Evolutionary conservation across 1,140 invertebrate genomes (phyloP).

Genomic region (Ips typographus): DNA sequence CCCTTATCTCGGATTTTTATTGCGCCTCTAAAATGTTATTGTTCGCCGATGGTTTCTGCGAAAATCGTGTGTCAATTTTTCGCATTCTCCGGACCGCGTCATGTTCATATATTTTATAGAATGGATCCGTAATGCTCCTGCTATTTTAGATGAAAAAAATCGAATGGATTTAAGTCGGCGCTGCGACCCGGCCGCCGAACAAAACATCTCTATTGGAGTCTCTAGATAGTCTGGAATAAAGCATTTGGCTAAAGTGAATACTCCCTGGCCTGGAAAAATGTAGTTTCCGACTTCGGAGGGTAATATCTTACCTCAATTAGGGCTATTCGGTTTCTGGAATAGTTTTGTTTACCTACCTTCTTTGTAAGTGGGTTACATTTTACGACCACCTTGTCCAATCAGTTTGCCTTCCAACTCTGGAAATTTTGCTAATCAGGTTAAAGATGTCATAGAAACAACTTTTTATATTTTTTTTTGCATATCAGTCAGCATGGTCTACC

Average conservation of each 20-base stretch:
- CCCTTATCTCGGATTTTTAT: slow-evolving; percentile 30
- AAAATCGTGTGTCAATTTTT: slow-evolving; percentile 29
- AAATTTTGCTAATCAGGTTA: too few species aligned
- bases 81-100: slow-evolving; percentile 1
- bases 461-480: too few species aligned
- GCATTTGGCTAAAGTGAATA: slow-evolving; percentile 1
- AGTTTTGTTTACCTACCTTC: slow-evolving; percentile 20
- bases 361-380: slow-evolving; percentile 14
- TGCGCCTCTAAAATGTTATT: slow-evolving; percentile 29
- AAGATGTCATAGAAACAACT: too few species aligned
- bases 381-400: slow-evolving; percentile 16
- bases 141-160: too few species aligned
- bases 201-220: not conserved
- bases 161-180: too few species aligned
- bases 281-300: slow-evolving; percentile 7
- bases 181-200: too few species aligned
- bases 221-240: not conserved
- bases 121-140: not conserved
- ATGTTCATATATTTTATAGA: slow-evolving; percentile 7
- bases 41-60: slow-evolving; percentile 22
- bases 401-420: not conserved
- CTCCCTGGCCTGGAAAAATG: not conserved
- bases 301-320: slow-evolving; percentile 24
- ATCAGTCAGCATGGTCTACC: not conserved
- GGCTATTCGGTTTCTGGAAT: slow-evolving; percentile 20